Base-by-base conservation (phyloP, 92 coral and sea anemone genomes). In the Porites evermanni region DNA sequence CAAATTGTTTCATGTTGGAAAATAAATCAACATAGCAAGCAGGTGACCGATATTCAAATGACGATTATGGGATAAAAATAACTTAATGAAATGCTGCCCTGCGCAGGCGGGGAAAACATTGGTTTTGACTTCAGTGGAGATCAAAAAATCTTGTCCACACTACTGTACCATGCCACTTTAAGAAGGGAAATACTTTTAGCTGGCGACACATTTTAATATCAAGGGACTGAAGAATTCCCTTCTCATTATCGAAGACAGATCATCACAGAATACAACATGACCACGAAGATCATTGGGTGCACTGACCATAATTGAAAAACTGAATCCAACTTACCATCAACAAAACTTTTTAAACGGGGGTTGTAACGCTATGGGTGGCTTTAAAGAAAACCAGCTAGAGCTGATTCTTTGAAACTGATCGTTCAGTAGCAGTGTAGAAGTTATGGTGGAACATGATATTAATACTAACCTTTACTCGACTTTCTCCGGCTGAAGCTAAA, bases 401-500 rank as follows among this genome's bases (percentile, higher is more conserved):
- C 47, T 38, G 47, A 38, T 38, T 38, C 47, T 38, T 38, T 38
- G 6, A 17, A 1, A 29, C 8, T 17, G 5, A 72, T n/a, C 19
- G 64, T 13, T 20, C 59, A 78, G 29, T 78, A 12, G 23, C 79
- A 19, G 16, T 29, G n/a, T 12, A 64, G 9, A 51, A 10, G 50
- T 13, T 53, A 24, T 69, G 32, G 17, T 54, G 9, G 7, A 26
- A 51, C 11, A 19, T 14, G 51, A 47, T 69, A 51, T 18, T 32
- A 6, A 68, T 26, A 60, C 86, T 81, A 12, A 58, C 86, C 86
- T 81, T 38, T 81, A 10, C 58, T 51, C 3, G 85, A 81, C 72
- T 56, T 81, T 13, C 77, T 53, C 44, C 64, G 47, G 63, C 78
- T 59, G 50, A 81, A 70, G n/a, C 67, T 11, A 50, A 70, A 81